Percentiles rank a stretch among this genome's conserved stretches.
These are phyloP conservation scores for Grallaria varia DNA, from an alignment of 2,113 vertebrate genomes.

Conservation along the genomic window DNA sequence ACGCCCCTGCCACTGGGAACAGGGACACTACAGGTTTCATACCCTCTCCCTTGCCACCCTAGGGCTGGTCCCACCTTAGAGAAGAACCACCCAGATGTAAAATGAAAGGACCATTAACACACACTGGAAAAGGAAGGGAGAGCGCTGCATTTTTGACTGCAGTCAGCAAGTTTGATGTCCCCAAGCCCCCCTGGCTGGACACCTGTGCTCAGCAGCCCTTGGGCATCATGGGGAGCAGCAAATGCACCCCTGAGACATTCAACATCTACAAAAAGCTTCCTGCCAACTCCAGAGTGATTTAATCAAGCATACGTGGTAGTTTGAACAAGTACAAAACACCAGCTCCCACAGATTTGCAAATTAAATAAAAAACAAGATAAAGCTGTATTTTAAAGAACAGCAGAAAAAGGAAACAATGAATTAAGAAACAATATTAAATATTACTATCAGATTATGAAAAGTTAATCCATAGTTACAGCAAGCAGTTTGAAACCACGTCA, in stretches of 20 bases:
- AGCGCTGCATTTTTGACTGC: neutral
- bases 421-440: neutral
- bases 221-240: rapidly evolving
- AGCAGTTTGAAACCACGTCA: neutral
- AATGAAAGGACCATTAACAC: neutral
- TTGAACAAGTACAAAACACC: neutral
- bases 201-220: neutral
- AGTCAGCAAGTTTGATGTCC: neutral
- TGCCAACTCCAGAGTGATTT: neutral
- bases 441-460: neutral
- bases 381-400: neutral
- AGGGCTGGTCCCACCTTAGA: neutral
- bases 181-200: too few relatives aligned
- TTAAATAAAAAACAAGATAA: neutral
- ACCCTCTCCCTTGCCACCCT: neutral
- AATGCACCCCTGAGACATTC: neutral
- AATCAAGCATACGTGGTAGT: neutral
- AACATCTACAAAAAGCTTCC: neutral
- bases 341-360: neutral
- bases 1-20: neutral
- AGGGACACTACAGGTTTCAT: neutral
- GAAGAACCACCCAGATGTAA: neutral
- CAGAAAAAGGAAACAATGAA: neutral
- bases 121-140: neutral
- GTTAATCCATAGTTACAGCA: neutral